These are phyloP conservation scores for Abscondita cerata DNA, from an alignment of 2,888 invertebrate genomes.

Conservation along the genomic window DNA sequence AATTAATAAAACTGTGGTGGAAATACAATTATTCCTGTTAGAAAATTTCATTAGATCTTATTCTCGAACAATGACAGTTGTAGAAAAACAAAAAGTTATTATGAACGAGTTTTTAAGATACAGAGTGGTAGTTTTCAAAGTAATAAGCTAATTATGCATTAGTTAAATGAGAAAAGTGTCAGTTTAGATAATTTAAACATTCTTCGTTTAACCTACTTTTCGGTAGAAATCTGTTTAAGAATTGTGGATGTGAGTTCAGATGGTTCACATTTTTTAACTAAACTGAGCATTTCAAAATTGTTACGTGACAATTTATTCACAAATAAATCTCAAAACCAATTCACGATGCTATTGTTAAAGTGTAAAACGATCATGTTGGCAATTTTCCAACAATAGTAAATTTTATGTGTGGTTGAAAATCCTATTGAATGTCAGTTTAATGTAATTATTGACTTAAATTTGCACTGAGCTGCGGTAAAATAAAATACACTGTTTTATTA, in stretches of 20 bases:
- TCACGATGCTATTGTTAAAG: conserved; percentile 22
- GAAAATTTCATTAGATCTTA: conserved; percentile 17
- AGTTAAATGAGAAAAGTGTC: conserved; percentile 11
- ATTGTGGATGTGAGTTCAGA: background rate
- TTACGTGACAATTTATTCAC: conserved; percentile 18
- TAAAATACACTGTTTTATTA: too few species aligned
- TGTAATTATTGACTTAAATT: conserved; percentile 9
- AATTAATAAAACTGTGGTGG: conserved; percentile 10
- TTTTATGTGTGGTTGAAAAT: conserved; percentile 21
- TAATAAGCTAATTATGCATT: conserved; percentile 7
- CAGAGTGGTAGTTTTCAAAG: background rate
- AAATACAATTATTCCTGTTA: conserved; percentile 10
- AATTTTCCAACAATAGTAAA: conserved; percentile 25
- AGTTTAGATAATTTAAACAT: background rate
- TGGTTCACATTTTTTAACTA: background rate
- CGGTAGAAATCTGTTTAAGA: background rate
- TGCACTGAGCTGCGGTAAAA: background rate
- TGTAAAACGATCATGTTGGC: conserved; percentile 23
- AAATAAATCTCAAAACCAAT: conserved; percentile 23
- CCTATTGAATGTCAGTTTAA: conserved; percentile 15
- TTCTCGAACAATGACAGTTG: background rate
- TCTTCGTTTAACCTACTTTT: background rate
- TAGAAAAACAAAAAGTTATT: conserved; percentile 10
- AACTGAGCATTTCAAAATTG: conserved; percentile 15
- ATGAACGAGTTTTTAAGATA: background rate